Evolutionary conservation across 1,140 invertebrate species (phyloP).

Genomic region (Centruroides vittatus): DNA sequence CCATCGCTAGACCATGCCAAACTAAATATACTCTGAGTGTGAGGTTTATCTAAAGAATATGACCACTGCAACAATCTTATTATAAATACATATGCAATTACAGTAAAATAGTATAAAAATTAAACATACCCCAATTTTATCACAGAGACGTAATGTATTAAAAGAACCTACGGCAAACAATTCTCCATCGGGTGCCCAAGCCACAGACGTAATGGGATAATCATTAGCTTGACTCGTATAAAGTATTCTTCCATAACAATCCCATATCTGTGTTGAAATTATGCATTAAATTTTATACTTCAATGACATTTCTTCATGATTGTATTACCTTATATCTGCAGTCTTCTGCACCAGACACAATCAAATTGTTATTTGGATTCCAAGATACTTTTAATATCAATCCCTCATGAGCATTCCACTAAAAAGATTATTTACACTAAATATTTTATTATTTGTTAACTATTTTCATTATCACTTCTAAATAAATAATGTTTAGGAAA

Average conservation of each 20-base stretch:
- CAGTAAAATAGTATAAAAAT: neutral
- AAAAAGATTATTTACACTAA: neutral
- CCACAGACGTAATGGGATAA: conserved; percentile 77
- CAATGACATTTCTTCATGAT: neutral
- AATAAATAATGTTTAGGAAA: too few relatives aligned
- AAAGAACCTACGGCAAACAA: conserved; percentile 85
- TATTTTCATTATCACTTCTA: too few relatives aligned
- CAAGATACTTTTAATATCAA: conserved; percentile 75
- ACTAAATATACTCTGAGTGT: conserved; percentile 68
- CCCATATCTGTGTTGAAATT: conserved; percentile 51
- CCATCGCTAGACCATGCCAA: conserved; percentile 90
- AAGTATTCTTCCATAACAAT: conserved; percentile 68
- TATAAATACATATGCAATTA: neutral
- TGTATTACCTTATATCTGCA: conserved; percentile 64
- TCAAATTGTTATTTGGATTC: conserved; percentile 71
- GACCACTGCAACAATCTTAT: conserved; percentile 59
- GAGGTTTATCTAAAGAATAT: conserved; percentile 72
- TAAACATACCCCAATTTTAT: conserved; percentile 68
- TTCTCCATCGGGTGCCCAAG: conserved; percentile 80
- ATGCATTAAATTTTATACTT: neutral
- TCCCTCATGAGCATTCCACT: conserved; percentile 96
- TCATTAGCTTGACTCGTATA: conserved; percentile 68
- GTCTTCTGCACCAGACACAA: conserved; percentile 90
- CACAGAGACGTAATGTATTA: conserved; percentile 82
- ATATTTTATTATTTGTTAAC: too few relatives aligned